Conservation (phyloP, 2,113 vertebrate species). For the Semicossyphus pulcher region DNA sequence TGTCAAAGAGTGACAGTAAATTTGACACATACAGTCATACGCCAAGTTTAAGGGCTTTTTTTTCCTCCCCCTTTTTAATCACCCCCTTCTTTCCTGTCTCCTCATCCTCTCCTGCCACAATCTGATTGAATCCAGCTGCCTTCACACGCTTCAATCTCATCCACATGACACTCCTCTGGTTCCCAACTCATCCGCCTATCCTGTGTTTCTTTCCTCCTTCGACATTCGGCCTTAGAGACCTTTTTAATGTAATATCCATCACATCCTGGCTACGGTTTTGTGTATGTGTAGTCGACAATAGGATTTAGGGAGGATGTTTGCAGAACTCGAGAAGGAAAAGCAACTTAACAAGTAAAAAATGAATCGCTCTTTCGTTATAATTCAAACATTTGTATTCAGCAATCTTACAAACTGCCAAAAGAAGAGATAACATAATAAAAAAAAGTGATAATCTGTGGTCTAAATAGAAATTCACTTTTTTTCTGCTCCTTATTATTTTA, state of each 20-base stretch:
- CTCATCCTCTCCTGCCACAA: constrained; percentile 56
- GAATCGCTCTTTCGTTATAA: no score
- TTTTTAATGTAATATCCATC: constrained; percentile 43
- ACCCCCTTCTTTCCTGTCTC: constrained; percentile 51
- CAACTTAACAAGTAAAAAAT: neutral
- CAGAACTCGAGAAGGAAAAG: neutral
- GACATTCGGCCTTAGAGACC: constrained; percentile 36
- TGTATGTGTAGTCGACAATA: constrained; percentile 1
- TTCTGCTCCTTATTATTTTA: constrained; percentile 6
- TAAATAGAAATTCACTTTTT: neutral
- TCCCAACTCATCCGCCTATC: constrained; percentile 49
- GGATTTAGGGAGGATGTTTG: neutral
- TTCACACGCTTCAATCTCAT: constrained; percentile 74
- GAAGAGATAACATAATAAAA: no score
- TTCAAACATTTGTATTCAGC: no score
- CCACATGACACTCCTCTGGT: constrained; percentile 71
- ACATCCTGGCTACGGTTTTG: constrained; percentile 6
- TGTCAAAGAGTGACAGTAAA: constrained; percentile 55
- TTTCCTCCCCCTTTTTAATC: constrained; percentile 63
- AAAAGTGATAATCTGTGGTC: neutral
- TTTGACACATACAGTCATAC: constrained; percentile 53
- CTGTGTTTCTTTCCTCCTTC: constrained; percentile 37
- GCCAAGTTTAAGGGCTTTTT: constrained; percentile 58
- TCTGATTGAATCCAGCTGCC: constrained; percentile 77
- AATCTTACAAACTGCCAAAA: no score